A percentile compares a stretch with the other conserved stretches of the same genome.
Evolutionary conservation across 2,888 invertebrate species (phyloP).

Genomic region (Dexiosoma caninum): DNA sequence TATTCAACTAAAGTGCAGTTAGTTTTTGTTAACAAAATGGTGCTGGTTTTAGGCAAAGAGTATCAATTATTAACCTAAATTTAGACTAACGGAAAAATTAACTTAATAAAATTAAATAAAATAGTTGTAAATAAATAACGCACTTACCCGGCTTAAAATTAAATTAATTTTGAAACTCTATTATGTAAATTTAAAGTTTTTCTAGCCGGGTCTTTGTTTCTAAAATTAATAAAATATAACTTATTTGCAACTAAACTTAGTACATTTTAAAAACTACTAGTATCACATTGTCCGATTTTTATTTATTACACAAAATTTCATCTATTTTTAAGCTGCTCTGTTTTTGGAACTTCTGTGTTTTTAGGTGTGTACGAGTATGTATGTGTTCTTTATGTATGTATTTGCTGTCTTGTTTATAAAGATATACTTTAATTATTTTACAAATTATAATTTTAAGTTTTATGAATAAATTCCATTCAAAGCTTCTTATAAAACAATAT

Average conservation of each 20-base stretch:
- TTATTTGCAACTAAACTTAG: slow-evolving; percentile 43
- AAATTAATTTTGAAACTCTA: background rate
- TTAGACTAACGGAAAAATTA: slow-evolving; percentile 13
- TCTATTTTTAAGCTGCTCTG: slow-evolving; percentile 18
- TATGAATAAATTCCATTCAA: too few relatives aligned
- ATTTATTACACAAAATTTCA: background rate
- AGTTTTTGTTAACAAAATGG: slow-evolving; percentile 11
- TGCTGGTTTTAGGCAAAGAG: slow-evolving; percentile 4
- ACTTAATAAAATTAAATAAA: background rate
- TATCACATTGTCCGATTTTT: background rate
- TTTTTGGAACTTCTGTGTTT: slow-evolving; percentile 31
- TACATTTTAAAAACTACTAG: slow-evolving; percentile 13
- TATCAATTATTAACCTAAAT: slow-evolving; percentile 19
- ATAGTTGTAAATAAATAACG: background rate
- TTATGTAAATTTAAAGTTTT: background rate
- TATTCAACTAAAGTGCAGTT: slow-evolving; percentile 45
- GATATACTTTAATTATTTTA: too few relatives aligned
- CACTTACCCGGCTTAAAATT: background rate
- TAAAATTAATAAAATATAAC: background rate
- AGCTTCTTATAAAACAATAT: too few relatives aligned
- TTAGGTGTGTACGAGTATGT: background rate
- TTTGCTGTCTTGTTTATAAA: background rate
- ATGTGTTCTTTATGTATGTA: background rate
- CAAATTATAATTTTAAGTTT: too few relatives aligned
- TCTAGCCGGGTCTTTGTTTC: background rate